Conservation (phyloP, 1,140 invertebrate genomes). For the Bradysia coprophila region DNA sequence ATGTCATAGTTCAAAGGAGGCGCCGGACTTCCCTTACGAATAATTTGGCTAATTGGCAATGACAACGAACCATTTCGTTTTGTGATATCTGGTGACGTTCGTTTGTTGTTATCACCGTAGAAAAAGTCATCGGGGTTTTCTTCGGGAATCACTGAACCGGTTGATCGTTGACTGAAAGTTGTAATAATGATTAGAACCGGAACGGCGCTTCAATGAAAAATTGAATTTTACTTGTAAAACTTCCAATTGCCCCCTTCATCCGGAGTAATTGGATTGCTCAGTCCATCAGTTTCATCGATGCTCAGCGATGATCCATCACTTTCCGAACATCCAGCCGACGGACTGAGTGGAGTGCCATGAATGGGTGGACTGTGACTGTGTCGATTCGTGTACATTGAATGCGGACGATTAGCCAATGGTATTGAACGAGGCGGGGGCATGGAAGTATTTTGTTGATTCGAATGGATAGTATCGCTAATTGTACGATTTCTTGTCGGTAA, state of each 20-base stretch:
- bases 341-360: constrained; percentile 34
- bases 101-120: constrained; percentile 5
- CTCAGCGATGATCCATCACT: constrained; percentile 50
- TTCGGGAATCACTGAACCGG: constrained; percentile 30
- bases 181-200: not conserved
- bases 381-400: constrained; percentile 30
- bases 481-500: constrained; percentile 47
- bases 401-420: constrained; percentile 29
- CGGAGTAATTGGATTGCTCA: constrained; percentile 26
- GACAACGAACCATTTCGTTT: constrained; percentile 1
- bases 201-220: too few relatives aligned
- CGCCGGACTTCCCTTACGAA: constrained; percentile 1
- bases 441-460: constrained; percentile 12
- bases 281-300: constrained; percentile 36
- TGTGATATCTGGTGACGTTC: not conserved
- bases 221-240: constrained; percentile 7
- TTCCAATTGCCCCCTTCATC: constrained; percentile 32
- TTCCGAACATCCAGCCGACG: constrained; percentile 41
- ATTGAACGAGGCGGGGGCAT: constrained; percentile 10
- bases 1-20: constrained; percentile 2
- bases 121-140: constrained; percentile 33
- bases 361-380: constrained; percentile 41
- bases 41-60: not conserved
- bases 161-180: constrained; percentile 1
- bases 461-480: constrained; percentile 35